These are phyloP conservation scores for Orius insidiosus DNA, from an alignment of 1,140 invertebrate genomes.

Conservation along the genomic window DNA sequence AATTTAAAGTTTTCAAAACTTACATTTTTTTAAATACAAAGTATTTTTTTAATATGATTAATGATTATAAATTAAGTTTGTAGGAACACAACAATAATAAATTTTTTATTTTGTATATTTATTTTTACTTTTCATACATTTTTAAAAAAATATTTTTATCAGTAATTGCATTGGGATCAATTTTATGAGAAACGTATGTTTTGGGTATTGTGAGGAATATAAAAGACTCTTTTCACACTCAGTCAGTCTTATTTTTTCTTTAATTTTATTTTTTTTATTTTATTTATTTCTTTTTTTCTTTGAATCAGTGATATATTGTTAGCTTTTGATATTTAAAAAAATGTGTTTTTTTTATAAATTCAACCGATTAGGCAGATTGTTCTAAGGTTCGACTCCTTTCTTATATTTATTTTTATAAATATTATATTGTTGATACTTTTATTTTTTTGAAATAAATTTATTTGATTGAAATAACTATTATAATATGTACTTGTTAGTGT, in stretches of 20 bases:
- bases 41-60: slow-evolving; percentile 7
- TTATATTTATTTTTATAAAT: slow-evolving; percentile 18
- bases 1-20: too few relatives aligned
- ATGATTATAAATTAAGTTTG: slow-evolving; percentile 7
- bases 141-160: not conserved
- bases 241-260: too few relatives aligned
- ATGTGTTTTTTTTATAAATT: slow-evolving; percentile 16
- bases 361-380: slow-evolving; percentile 15
- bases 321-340: slow-evolving; percentile 12
- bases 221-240: slow-evolving; percentile 12
- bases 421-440: slow-evolving; percentile 17
- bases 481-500: slow-evolving; percentile 18
- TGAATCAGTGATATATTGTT: slow-evolving; percentile 16
- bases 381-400: slow-evolving; percentile 15
- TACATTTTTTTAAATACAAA: too few relatives aligned
- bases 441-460: slow-evolving; percentile 16
- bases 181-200: slow-evolving; percentile 2
- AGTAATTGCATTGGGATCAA: slow-evolving; percentile 7
- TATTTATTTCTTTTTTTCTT: too few relatives aligned
- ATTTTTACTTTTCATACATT: slow-evolving; percentile 3
- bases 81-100: not conserved
- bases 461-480: slow-evolving; percentile 16
- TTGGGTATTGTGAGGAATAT: slow-evolving; percentile 7
- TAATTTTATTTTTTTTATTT: too few relatives aligned
- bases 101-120: not conserved